These are phyloP conservation scores for Schrankia costaestrigalis DNA, from an alignment of 2,888 invertebrate genomes.

Conservation along the genomic window DNA sequence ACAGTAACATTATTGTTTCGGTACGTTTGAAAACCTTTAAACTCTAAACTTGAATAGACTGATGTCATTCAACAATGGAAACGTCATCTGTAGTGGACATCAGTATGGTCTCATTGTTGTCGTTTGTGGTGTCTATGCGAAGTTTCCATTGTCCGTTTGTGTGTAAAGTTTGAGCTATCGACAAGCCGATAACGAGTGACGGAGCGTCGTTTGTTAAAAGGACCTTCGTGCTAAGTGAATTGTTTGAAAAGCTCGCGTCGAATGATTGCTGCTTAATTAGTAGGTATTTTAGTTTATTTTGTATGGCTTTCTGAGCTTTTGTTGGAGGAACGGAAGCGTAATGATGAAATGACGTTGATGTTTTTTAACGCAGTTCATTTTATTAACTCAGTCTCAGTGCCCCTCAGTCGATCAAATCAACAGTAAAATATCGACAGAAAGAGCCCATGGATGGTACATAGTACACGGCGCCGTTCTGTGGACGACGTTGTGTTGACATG, in stretches of 20 bases:
- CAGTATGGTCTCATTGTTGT: conserved; percentile 58
- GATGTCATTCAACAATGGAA: conserved; percentile 41
- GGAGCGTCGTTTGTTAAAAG: conserved; percentile 56
- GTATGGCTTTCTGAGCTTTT: too few species aligned
- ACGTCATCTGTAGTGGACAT: conserved; percentile 50
- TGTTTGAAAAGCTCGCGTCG: neutral
- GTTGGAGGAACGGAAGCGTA: too few species aligned
- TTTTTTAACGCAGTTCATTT: too few species aligned
- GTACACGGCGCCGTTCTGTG: too few species aligned
- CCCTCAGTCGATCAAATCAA: too few species aligned
- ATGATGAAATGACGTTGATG: too few species aligned
- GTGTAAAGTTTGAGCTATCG: conserved; percentile 73
- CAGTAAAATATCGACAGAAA: too few species aligned
- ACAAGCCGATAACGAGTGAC: conserved; percentile 61
- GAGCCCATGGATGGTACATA: too few species aligned
- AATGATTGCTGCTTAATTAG: neutral
- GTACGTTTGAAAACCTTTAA: conserved; percentile 32
- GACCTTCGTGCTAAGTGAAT: conserved; percentile 46
- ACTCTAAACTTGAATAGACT: conserved; percentile 34
- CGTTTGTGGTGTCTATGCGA: conserved; percentile 52
- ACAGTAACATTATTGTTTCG: too few species aligned
- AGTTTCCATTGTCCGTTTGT: conserved; percentile 66
- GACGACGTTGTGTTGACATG: too few species aligned
- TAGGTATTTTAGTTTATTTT: too few species aligned
- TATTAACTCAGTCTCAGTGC: too few species aligned